Conservation (phyloP, 1,140 invertebrate species). For the Zaprionus kolodkinae region DNA sequence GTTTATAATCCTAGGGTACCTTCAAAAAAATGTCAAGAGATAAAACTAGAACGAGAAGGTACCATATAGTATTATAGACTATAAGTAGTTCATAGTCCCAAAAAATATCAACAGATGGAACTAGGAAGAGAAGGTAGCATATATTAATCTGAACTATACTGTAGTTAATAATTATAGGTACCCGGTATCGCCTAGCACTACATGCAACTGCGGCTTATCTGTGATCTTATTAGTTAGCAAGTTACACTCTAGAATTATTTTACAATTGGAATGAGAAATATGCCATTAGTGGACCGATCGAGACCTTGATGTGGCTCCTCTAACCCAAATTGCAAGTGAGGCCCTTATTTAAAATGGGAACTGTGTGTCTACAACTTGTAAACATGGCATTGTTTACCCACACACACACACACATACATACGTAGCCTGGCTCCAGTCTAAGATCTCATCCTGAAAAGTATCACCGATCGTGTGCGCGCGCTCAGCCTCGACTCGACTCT, state of each 20-base stretch:
- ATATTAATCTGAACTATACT: background rate
- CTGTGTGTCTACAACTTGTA: conserved; percentile 75
- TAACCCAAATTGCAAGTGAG: conserved; percentile 5
- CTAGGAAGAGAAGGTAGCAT: too few relatives aligned
- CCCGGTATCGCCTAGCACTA: background rate
- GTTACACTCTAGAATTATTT: conserved; percentile 76
- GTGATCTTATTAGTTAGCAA: conserved; percentile 70
- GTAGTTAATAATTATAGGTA: background rate
- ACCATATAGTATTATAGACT: too few relatives aligned
- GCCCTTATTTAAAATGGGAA: conserved; percentile 26
- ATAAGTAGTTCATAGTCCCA: background rate
- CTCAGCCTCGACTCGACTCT: conserved; percentile 6
- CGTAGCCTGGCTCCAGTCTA: conserved; percentile 21
- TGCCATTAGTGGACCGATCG: conserved; percentile 73
- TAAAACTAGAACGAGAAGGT: too few relatives aligned
- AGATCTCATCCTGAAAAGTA: conserved; percentile 45
- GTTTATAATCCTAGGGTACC: background rate
- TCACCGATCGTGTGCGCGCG: conserved; percentile 48
- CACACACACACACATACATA: background rate
- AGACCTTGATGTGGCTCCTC: conserved; percentile 43
- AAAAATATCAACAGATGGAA: too few relatives aligned
- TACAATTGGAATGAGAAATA: conserved; percentile 81
- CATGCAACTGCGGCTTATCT: conserved; percentile 46
- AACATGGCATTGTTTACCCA: conserved; percentile 78
- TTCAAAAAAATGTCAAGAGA: too few relatives aligned